Evolutionary conservation across 2,888 invertebrate genomes (phyloP).

Genomic region (Teinopalpus imperialis): DNA sequence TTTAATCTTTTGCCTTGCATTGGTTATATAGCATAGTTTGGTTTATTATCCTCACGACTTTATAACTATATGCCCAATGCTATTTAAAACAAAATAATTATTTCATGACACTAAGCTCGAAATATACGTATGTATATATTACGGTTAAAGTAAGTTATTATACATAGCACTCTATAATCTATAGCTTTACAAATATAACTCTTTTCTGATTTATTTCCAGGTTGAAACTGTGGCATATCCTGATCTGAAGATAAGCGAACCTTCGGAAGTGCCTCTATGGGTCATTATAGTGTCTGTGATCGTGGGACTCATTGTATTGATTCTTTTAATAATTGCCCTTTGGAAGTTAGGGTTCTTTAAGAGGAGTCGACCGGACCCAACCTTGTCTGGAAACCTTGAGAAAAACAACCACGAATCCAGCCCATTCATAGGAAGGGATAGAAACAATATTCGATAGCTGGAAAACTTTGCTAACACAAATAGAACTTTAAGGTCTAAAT

Average conservation of each 20-base stretch:
- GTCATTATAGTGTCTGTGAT: constrained; percentile 92
- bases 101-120: no score
- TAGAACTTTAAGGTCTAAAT: constrained; percentile 31
- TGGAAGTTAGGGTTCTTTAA: constrained; percentile 97
- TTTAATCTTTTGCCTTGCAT: no score
- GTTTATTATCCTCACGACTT: no score
- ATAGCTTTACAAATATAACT: no score
- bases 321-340: constrained; percentile 89
- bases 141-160: no score
- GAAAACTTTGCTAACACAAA: constrained; percentile 27
- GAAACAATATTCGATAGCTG: constrained; percentile 74
- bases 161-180: no score
- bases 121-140: no score
- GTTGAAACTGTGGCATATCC: constrained; percentile 93
- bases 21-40: no score
- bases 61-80: no score
- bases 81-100: no score
- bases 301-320: constrained; percentile 91
- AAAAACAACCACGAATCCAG: constrained; percentile 87
- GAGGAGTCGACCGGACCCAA: constrained; percentile 91
- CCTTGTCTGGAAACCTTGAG: constrained; percentile 89
- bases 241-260: constrained; percentile 88
- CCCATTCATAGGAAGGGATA: constrained; percentile 79
- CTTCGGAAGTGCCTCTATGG: constrained; percentile 91
- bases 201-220: constrained; percentile 80